Percentiles rank a stretch among this genome's conserved stretches.
Evolutionary conservation across 2,797 vertebrate genomes (phyloP).

Genomic region (Premnoplex brunnescens): DNA sequence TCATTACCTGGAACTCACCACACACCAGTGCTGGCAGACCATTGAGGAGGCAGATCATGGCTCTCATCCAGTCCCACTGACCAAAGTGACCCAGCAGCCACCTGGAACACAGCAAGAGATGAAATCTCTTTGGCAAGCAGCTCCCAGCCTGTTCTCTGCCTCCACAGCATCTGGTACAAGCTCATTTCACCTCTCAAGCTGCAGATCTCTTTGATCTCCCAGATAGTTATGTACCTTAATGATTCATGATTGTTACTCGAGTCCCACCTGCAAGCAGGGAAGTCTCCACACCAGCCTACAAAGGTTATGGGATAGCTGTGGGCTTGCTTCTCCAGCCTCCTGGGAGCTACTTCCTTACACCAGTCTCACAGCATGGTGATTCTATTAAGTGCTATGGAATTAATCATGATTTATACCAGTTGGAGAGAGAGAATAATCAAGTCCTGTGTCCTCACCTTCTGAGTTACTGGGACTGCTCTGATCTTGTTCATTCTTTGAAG

Average conservation of each 20-base stretch:
- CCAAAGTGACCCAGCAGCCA: conserved; percentile 23
- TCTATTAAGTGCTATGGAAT: conserved; percentile 11
- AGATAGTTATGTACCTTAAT: conserved; percentile 2
- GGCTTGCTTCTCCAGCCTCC: not conserved
- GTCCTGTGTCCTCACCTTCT: not conserved
- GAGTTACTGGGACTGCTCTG: not conserved
- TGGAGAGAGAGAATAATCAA: not conserved
- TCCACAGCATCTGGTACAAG: not conserved
- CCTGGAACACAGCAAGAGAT: conserved; percentile 14
- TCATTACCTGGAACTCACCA: not conserved
- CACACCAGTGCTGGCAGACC: not conserved
- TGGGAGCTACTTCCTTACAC: not conserved
- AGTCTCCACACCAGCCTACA: not conserved
- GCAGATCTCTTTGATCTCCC: not conserved
- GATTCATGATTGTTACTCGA: conserved; percentile 27
- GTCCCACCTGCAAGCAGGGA: conserved; percentile 23
- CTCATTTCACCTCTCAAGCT: not conserved
- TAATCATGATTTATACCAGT: conserved; percentile 19
- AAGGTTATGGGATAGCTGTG: not conserved
- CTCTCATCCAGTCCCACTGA: not conserved
- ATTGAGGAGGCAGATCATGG: not conserved
- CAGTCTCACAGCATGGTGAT: not conserved
- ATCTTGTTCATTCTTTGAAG: not conserved
- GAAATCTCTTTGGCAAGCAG: conserved; percentile 8
- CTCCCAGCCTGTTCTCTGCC: not conserved